A percentile compares a stretch with the other conserved stretches of the same genome.
These are phyloP conservation scores for Epizoanthus stellaris DNA, from an alignment of 92 coral and sea anemone species.

Conservation along the genomic window DNA sequence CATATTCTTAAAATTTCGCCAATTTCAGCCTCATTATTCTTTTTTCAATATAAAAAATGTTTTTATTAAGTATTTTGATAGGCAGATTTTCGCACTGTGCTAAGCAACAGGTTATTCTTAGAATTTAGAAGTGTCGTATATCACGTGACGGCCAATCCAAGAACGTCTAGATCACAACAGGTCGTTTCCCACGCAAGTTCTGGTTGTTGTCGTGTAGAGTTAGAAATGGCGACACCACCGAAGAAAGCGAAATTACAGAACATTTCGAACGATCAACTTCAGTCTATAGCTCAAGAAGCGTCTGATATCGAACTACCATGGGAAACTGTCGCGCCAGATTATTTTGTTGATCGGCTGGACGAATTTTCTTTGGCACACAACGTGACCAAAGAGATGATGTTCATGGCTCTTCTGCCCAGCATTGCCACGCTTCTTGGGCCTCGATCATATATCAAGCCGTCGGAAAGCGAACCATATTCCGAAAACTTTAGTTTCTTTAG, in stretches of 20 bases:
- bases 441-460: slow-evolving; percentile 47
- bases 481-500: slow-evolving; percentile 53
- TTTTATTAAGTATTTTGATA: background rate
- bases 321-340: slow-evolving; percentile 23
- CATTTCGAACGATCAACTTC: slow-evolving; percentile 30
- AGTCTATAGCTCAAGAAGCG: slow-evolving; percentile 35
- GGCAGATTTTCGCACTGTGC: background rate
- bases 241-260: slow-evolving; percentile 45
- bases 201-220: background rate
- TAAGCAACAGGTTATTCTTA: background rate
- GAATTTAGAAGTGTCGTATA: background rate
- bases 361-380: slow-evolving; percentile 55
- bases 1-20: too few relatives aligned
- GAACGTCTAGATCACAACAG: too few relatives aligned
- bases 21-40: too few relatives aligned
- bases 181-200: background rate
- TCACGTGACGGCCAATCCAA: background rate
- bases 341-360: slow-evolving; percentile 27
- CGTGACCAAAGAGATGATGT: slow-evolving; percentile 64
- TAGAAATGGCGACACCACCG: slow-evolving; percentile 53
- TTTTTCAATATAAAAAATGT: too few relatives aligned
- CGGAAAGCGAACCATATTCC: slow-evolving; percentile 48
- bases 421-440: slow-evolving; percentile 61
- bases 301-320: slow-evolving; percentile 21
- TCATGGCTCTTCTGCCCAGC: slow-evolving; percentile 56